Evolutionary conservation across 2,797 vertebrate species (phyloP).

Genomic region (Hipposideros larvatus): DNA sequence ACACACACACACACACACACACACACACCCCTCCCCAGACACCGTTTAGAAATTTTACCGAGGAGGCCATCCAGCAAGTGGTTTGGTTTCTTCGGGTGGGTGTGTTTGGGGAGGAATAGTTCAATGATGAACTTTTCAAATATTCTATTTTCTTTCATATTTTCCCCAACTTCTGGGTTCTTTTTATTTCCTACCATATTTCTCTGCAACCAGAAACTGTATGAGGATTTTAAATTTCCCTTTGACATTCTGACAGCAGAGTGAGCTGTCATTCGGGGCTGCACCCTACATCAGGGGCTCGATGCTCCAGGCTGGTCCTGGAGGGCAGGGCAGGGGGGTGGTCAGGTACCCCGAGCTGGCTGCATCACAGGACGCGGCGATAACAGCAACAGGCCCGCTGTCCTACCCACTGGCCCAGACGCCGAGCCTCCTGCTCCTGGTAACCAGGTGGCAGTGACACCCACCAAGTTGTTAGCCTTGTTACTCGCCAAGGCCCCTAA

Average conservation of each 20-base stretch:
- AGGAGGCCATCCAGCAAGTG: not conserved
- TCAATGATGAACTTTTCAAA: not conserved
- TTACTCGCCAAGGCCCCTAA: not conserved
- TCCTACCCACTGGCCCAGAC: not conserved
- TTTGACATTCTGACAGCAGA: not conserved
- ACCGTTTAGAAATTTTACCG: not conserved
- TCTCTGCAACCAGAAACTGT: not conserved
- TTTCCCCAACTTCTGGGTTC: not conserved
- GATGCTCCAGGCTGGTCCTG: not conserved
- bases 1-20: not conserved
- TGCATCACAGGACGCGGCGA: not conserved
- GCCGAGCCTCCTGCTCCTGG: not conserved
- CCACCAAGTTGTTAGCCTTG: not conserved
- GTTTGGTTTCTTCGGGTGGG: not conserved
- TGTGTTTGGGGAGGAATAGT: not conserved
- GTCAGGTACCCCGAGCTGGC: not conserved
- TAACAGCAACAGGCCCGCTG: too few species aligned
- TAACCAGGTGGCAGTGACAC: not conserved
- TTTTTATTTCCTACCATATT: not conserved
- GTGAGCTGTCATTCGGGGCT: not conserved
- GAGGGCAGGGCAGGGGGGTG: not conserved
- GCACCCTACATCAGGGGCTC: rapidly evolving
- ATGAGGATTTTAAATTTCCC: not conserved
- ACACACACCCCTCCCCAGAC: not conserved
- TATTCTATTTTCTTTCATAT: not conserved